A percentile compares a stretch with the other conserved stretches of the same genome.
Evolutionary conservation across 1,140 invertebrate genomes (phyloP).

Genomic region (Nautilus pompilius): DNA sequence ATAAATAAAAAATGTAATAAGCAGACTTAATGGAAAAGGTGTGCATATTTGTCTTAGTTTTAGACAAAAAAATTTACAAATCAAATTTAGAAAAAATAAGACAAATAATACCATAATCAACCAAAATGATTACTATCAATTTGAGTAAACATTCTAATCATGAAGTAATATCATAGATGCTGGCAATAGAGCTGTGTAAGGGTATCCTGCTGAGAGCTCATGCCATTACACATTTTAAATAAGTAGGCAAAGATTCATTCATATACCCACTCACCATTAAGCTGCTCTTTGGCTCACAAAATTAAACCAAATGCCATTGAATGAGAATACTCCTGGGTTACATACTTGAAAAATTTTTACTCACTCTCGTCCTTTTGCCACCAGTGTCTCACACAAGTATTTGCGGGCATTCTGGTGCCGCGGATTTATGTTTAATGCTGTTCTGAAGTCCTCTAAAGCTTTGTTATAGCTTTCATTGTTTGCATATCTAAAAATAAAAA

Average conservation of each 20-base stretch:
- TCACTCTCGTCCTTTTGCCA: constrained; percentile 73
- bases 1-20: too few relatives aligned
- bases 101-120: too few relatives aligned
- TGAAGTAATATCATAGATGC: too few relatives aligned
- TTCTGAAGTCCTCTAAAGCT: constrained; percentile 92
- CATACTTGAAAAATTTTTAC: constrained; percentile 13
- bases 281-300: too few relatives aligned
- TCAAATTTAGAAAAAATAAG: too few relatives aligned
- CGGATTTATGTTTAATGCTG: constrained; percentile 80
- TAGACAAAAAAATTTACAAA: too few relatives aligned
- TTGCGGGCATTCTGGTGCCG: constrained; percentile 91
- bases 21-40: too few relatives aligned
- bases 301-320: background rate
- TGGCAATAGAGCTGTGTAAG: too few relatives aligned
- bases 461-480: constrained; percentile 90
- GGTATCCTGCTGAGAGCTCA: background rate
- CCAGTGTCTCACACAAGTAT: constrained; percentile 88
- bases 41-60: too few relatives aligned
- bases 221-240: too few relatives aligned
- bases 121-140: too few relatives aligned
- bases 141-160: too few relatives aligned
- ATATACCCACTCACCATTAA: background rate
- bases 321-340: background rate
- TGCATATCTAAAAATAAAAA: constrained; percentile 67
- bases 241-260: background rate